These are phyloP conservation scores for Xylocampa areola DNA, from an alignment of 2,888 invertebrate genomes.

Conservation along the genomic window DNA sequence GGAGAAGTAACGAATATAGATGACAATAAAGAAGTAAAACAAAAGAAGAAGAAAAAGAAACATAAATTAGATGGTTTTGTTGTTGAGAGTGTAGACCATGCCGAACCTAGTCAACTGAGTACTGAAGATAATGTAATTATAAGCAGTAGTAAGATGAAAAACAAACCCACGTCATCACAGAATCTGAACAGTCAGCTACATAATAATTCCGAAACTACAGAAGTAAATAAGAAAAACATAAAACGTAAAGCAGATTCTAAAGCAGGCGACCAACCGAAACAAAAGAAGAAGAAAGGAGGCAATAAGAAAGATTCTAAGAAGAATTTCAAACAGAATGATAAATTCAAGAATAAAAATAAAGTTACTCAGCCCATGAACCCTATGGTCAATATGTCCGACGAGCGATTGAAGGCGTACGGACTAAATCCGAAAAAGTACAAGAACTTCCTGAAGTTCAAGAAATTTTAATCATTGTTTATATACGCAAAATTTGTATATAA, in stretches of 20 bases:
- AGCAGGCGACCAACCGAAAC: slow-evolving; percentile 48
- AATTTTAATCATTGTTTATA: slow-evolving; percentile 71
- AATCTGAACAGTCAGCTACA: not conserved
- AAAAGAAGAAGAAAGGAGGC: slow-evolving; percentile 63
- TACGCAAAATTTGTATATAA: slow-evolving; percentile 20
- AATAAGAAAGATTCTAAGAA: slow-evolving; percentile 60
- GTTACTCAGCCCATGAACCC: slow-evolving; percentile 70
- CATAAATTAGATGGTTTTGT: slow-evolving; percentile 61
- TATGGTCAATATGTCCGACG: slow-evolving; percentile 91
- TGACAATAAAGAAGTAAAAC: slow-evolving; percentile 42
- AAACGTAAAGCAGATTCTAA: slow-evolving; percentile 51
- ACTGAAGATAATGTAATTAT: slow-evolving; percentile 27
- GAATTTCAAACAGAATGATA: slow-evolving; percentile 68
- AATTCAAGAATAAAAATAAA: slow-evolving; percentile 64
- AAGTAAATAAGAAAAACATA: slow-evolving; percentile 33
- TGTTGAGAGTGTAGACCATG: slow-evolving; percentile 67
- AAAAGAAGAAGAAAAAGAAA: slow-evolving; percentile 68
- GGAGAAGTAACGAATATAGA: slow-evolving; percentile 17
- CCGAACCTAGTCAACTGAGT: slow-evolving; percentile 65
- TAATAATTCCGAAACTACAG: slow-evolving; percentile 4
- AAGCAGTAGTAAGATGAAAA: slow-evolving; percentile 56
- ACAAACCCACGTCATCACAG: slow-evolving; percentile 23
- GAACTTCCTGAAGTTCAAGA: slow-evolving; percentile 92
- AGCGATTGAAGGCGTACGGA: slow-evolving; percentile 96
- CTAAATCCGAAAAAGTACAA: slow-evolving; percentile 97